phyloP scores from a whole-genome alignment of 1,140 invertebrate genomes.

The Drosophila tropicalis region DNA sequence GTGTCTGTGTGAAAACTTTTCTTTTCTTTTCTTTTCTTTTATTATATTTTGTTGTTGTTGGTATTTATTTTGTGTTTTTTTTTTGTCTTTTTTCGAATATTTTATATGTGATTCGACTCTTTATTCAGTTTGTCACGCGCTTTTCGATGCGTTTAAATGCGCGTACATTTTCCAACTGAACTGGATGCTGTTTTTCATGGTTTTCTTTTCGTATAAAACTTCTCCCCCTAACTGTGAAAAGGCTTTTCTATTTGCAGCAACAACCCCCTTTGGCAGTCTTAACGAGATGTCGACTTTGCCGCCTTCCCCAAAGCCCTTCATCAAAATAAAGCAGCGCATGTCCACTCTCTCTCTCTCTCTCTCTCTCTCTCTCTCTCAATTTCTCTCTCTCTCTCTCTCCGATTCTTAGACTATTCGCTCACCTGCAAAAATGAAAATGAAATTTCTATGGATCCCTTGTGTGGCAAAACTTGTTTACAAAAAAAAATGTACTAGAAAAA shows the following conservation, averaged over 20 bases:
- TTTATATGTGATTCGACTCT: conserved; percentile 23
- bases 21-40: conserved; percentile 36
- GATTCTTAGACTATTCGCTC: conserved; percentile 34
- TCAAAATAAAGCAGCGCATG: conserved; percentile 53
- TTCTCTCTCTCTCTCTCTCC: conserved; percentile 17
- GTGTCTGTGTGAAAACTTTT: conserved; percentile 33
- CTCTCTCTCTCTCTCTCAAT: conserved; percentile 13
- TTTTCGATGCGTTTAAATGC: conserved; percentile 73
- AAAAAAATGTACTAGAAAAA: conserved; percentile 14
- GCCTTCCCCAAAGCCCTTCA: background rate
- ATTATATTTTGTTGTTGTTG: background rate
- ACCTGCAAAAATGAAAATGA: conserved; percentile 77
- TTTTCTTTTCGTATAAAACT: conserved; percentile 17
- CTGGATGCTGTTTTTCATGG: conserved; percentile 66
- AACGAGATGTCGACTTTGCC: conserved; percentile 21
- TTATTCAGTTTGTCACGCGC: conserved; percentile 50
- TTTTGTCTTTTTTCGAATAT: conserved; percentile 45
- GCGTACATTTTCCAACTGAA: conserved; percentile 80
- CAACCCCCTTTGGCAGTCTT: conserved; percentile 23
- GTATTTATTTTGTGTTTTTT: background rate
- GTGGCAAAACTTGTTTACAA: conserved; percentile 51
- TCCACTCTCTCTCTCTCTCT: conserved; percentile 22
- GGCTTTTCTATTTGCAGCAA: conserved; percentile 39
- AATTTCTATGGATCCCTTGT: conserved; percentile 64
- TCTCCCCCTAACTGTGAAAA: conserved; percentile 36